Conservation (phyloP, 2,888 invertebrate genomes). For the Candidula unifasciata region DNA sequence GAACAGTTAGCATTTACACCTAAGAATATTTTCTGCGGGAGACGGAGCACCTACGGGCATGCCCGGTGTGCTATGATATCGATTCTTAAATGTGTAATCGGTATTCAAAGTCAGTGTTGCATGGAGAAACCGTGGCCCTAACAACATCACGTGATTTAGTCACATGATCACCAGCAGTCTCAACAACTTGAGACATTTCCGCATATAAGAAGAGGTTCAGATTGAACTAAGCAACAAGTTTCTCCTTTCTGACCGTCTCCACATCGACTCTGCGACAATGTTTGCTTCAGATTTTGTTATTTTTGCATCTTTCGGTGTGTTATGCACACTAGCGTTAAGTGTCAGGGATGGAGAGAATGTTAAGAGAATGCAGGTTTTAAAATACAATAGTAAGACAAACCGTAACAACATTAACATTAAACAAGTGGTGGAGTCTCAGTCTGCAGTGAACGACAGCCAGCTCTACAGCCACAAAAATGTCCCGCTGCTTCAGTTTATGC, state of each 20-base stretch:
- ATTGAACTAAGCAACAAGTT: background rate
- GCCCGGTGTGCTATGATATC: too few species aligned
- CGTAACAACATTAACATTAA: background rate
- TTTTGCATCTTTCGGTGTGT: background rate
- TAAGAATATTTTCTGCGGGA: too few species aligned
- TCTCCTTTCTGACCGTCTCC: background rate
- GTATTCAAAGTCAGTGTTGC: background rate
- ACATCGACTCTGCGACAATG: background rate
- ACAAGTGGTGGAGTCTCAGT: background rate
- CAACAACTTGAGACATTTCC: background rate
- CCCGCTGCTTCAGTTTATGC: too few species aligned
- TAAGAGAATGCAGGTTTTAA: background rate
- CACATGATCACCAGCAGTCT: conserved; percentile 1
- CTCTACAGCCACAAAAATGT: too few species aligned
- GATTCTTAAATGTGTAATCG: too few species aligned
- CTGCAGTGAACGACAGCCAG: too few species aligned
- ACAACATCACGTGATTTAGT: background rate
- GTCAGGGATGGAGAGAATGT: background rate
- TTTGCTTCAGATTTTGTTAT: background rate
- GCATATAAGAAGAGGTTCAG: background rate
- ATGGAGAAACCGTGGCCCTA: background rate
- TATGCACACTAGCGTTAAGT: background rate
- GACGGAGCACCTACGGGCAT: too few species aligned
- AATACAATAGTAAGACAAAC: too few species aligned
- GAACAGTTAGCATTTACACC: too few species aligned